Percentiles rank a stretch among this genome's conserved stretches.
Evolutionary conservation across 2,113 vertebrate species (phyloP).

Genomic region (Psammodynastes pulverulentus): DNA sequence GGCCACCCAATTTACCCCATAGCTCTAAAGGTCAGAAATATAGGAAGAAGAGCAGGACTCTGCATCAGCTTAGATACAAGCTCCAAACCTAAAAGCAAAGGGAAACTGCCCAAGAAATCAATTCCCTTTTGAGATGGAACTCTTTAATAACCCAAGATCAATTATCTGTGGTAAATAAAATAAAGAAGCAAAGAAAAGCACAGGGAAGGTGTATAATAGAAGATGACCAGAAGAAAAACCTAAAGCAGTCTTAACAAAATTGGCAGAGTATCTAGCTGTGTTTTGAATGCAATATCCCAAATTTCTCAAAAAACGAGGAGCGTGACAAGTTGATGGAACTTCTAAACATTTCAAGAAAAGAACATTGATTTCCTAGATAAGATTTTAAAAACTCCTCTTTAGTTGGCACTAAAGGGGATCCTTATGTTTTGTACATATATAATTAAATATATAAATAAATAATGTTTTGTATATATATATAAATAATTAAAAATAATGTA

Average conservation of each 20-base stretch:
- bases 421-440: not conserved
- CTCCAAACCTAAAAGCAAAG: conserved; percentile 42
- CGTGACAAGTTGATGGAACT: not conserved
- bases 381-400: not conserved
- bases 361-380: not conserved
- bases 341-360: not conserved
- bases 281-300: not conserved
- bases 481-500: not conserved
- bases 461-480: not conserved
- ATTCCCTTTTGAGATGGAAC: not conserved
- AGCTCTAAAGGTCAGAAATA: conserved; percentile 82
- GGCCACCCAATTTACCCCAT: conserved; percentile 72
- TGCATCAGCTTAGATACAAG: conserved; percentile 54
- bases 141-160: conserved; percentile 3
- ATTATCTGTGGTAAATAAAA: not conserved
- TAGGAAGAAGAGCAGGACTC: conserved; percentile 33
- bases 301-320: not conserved
- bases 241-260: not conserved
- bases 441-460: too few species aligned
- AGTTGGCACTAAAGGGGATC: not conserved
- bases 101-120: not conserved
- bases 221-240: conserved; percentile 14
- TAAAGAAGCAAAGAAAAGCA: not conserved
- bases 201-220: not conserved
- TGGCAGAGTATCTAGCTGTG: not conserved